Conservation (phyloP, 2,888 invertebrate genomes). For the Schrankia costaestrigalis region DNA sequence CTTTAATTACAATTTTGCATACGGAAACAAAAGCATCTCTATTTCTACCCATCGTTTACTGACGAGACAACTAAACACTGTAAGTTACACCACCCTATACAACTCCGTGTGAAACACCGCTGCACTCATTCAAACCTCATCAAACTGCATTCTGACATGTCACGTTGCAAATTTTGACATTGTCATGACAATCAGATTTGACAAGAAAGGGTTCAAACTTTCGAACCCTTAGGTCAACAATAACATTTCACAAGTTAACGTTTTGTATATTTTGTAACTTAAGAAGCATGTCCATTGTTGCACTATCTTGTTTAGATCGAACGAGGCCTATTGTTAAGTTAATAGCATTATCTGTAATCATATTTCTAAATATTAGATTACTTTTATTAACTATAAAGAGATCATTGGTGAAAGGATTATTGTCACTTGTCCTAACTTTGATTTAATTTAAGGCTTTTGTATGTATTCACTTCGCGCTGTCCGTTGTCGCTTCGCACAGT, state of each 20-base stretch:
- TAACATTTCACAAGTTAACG: slow-evolving; percentile 42
- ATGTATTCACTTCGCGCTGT: no score
- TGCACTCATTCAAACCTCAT: slow-evolving; percentile 43
- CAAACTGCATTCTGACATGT: slow-evolving; percentile 55
- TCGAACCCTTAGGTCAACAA: slow-evolving; percentile 45
- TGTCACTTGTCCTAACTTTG: neutral
- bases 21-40: no score
- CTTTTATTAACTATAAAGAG: slow-evolving; percentile 24
- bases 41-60: no score
- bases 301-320: slow-evolving; percentile 44
- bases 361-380: slow-evolving; percentile 35
- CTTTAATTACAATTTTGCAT: no score
- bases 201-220: slow-evolving; percentile 42
- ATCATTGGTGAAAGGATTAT: slow-evolving; percentile 15
- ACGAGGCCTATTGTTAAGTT: slow-evolving; percentile 34
- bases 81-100: no score
- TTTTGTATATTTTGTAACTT: slow-evolving; percentile 43
- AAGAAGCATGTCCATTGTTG: slow-evolving; percentile 34
- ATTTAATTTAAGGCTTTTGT: no score
- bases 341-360: slow-evolving; percentile 46
- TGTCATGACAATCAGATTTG: slow-evolving; percentile 36
- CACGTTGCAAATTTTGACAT: slow-evolving; percentile 50
- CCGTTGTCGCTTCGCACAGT: no score
- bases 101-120: slow-evolving; percentile 35
- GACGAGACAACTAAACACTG: no score